These are phyloP conservation scores for Carabus problematicus DNA, from an alignment of 2,888 invertebrate species.

Conservation along the genomic window DNA sequence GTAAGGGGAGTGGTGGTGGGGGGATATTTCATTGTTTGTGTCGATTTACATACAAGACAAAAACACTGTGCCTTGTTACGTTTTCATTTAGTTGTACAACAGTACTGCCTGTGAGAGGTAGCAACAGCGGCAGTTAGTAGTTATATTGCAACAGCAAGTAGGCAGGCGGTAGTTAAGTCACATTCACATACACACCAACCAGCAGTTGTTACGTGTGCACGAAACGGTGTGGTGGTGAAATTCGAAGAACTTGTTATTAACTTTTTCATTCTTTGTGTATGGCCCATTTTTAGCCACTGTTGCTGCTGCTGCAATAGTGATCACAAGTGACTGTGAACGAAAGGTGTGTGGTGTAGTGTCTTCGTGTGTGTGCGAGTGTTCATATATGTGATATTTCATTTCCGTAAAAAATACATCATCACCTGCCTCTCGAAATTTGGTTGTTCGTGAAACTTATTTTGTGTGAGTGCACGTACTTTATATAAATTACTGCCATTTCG, in stretches of 20 bases:
- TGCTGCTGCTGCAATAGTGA: slow-evolving; percentile 4
- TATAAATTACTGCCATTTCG: too few species aligned
- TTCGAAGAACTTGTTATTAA: slow-evolving; percentile 28
- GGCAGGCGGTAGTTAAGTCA: too few species aligned
- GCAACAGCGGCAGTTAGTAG: too few species aligned
- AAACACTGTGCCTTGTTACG: slow-evolving; percentile 27
- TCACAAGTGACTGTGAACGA: too few species aligned
- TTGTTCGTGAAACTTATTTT: too few species aligned
- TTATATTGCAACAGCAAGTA: too few species aligned
- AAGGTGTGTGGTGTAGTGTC: background rate
- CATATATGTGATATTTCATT: slow-evolving; percentile 19
- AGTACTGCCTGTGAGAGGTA: background rate
- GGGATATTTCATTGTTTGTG: slow-evolving; percentile 34
- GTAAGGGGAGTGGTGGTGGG: slow-evolving; percentile 32
- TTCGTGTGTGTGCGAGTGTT: too few species aligned
- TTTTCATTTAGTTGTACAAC: slow-evolving; percentile 12
- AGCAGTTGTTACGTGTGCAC: slow-evolving; percentile 23
- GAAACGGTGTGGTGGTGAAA: slow-evolving; percentile 16
- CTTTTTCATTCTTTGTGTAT: slow-evolving; percentile 34
- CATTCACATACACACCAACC: background rate
- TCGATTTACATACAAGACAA: slow-evolving; percentile 39
- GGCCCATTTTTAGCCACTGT: slow-evolving; percentile 36
- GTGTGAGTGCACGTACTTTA: too few species aligned
- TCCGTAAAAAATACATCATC: slow-evolving; percentile 26
- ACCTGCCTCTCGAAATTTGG: slow-evolving; percentile 1